phyloP scores from a whole-genome alignment of 2,888 invertebrate genomes.

The Trissolcus brochymenae region DNA sequence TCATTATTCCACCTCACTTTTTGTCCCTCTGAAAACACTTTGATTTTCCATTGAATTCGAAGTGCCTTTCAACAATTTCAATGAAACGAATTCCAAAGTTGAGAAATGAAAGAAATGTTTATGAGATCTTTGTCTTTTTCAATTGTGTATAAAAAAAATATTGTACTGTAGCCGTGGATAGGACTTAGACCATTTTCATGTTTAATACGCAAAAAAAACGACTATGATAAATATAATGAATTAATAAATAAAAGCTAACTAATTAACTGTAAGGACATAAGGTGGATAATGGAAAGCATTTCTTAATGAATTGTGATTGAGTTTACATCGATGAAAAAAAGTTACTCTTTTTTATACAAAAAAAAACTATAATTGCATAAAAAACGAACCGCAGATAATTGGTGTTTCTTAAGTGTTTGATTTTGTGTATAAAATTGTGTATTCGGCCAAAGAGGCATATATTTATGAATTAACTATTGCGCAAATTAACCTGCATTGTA shows the following conservation, averaged over 20 bases:
- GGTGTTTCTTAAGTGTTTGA: constrained; percentile 19
- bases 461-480: constrained; percentile 61
- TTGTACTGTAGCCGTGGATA: constrained; percentile 60
- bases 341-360: constrained; percentile 4
- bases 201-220: constrained; percentile 40
- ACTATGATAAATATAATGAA: constrained; percentile 31
- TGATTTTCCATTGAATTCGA: constrained; percentile 44
- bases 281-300: constrained; percentile 53
- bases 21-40: constrained; percentile 27
- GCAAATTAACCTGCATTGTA: constrained; percentile 59
- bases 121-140: constrained; percentile 45
- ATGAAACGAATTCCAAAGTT: constrained; percentile 49
- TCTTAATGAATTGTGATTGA: constrained; percentile 69
- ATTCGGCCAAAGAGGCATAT: constrained; percentile 58
- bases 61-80: constrained; percentile 48
- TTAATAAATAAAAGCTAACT: constrained; percentile 28
- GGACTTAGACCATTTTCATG: constrained; percentile 64
- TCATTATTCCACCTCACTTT: constrained; percentile 1
- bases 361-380: not conserved
- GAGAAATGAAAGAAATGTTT: constrained; percentile 41
- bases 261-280: constrained; percentile 25
- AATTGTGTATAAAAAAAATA: constrained; percentile 31
- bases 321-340: constrained; percentile 67
- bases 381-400: constrained; percentile 20
- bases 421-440: constrained; percentile 16